Evolutionary conservation across 2,113 vertebrate species (phyloP), one percentile per base, ranked within the genome.

Genomic region (Colistium nudipinnis): DNA sequence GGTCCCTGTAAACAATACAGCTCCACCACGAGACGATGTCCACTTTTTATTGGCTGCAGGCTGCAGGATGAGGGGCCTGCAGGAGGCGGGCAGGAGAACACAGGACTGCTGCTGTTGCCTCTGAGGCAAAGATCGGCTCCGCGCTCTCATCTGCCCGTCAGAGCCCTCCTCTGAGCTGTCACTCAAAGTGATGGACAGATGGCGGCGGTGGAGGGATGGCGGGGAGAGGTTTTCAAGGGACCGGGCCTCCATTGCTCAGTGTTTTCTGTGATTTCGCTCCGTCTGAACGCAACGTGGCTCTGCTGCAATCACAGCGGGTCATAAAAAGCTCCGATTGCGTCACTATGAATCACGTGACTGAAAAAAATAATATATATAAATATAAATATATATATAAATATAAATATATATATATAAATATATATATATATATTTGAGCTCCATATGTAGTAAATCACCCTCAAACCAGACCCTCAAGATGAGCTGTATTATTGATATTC

Each of bases 71-170:
- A 74, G 71, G 70, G n/a, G 68, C 54, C 72, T 48, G 78, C 64
- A 71, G 77, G 72, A 52, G 78, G 76, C n/a, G 82, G 90, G 85
- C 83, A 83, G 82, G 84, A 87, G 79, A 87, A 90, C 87, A 90
- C 72, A 88, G 85, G 83, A 83, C 85, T 76, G 84, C 78, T 43
- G 86, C 87, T 90, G 88, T 82, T 90, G 87, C 87, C 88, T 92
- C 83, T 85, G 86, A 90, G 88, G 89, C 88, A 91, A 74, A 82
- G 85, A 80, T 81, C 68, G 84, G 88, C 84, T 85, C 68, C 84
- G 77, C 45, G 78, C 89, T 90, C 90, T 89, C 85, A 89, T 88
- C 88, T 87, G 82, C 84, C 89, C 69, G 73, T 90, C 90, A 89
- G 66, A 88, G 82, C 70, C 82, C 79, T 84, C 82, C 87, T 87